phyloP scores from a whole-genome alignment of 2,113 vertebrate genomes.

The Alces alces region DNA sequence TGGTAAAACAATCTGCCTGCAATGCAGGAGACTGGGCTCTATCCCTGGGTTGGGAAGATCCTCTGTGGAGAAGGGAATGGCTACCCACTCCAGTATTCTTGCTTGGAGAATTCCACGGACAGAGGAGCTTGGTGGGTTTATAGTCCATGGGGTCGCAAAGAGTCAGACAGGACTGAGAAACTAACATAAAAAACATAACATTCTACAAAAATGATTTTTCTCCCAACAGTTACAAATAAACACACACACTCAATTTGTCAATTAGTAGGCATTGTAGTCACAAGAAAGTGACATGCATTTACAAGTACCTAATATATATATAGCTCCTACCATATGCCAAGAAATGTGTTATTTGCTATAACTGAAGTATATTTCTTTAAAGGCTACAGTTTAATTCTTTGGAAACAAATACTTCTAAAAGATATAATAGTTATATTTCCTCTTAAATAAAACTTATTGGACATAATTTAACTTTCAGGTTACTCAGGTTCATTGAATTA shows the following conservation, averaged over 20 bases:
- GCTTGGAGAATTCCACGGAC: not conserved
- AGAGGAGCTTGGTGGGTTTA: not conserved
- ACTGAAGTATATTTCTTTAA: not conserved
- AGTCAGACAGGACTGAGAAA: not conserved
- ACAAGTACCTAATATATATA: not conserved
- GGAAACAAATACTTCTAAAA: not conserved
- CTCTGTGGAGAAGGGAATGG: not conserved
- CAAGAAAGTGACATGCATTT: not conserved
- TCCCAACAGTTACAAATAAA: not conserved
- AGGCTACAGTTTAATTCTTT: not conserved
- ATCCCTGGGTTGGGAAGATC: not conserved
- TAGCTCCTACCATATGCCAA: not conserved
- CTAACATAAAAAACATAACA: not conserved
- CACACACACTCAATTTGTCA: not conserved
- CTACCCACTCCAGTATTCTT: not conserved
- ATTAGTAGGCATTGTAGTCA: not conserved
- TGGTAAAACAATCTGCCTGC: not conserved
- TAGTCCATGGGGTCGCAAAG: not conserved
- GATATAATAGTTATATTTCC: not conserved
- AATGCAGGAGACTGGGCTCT: not conserved
- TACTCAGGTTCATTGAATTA: not conserved
- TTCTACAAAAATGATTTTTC: not conserved
- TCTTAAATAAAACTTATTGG: not conserved
- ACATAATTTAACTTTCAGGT: conserved; percentile 9
- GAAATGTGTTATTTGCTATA: conserved; percentile 1